Percentiles rank a stretch among this genome's conserved stretches.
Evolutionary conservation across 2,888 invertebrate species (phyloP).

Genomic region (Noctuana brunneofusca): DNA sequence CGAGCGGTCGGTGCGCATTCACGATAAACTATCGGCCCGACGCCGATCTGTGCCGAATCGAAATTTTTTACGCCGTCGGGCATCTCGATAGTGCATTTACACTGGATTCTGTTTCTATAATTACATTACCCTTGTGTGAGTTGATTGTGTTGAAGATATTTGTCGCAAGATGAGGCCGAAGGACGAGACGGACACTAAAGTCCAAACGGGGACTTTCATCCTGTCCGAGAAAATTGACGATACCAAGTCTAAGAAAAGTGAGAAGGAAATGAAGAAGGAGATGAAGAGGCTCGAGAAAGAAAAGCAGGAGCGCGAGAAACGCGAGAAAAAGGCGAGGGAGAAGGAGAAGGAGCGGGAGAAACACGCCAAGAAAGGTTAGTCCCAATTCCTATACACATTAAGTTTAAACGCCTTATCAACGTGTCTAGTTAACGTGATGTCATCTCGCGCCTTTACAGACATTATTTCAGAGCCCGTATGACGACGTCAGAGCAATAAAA

Average conservation of each 20-base stretch:
- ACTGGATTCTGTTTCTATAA: constrained; percentile 57
- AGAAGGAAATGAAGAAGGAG: constrained; percentile 80
- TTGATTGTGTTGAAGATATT: constrained; percentile 42
- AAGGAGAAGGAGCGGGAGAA: constrained; percentile 78
- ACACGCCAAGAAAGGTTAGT: constrained; percentile 72
- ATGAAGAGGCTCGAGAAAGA: constrained; percentile 78
- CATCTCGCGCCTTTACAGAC: constrained; percentile 55
- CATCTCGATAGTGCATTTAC: constrained; percentile 62
- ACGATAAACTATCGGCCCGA: constrained; percentile 56
- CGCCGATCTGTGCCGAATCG: constrained; percentile 60
- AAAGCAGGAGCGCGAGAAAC: constrained; percentile 75
- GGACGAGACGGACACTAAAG: constrained; percentile 72
- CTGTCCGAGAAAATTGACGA: constrained; percentile 82
- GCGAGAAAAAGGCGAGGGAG: constrained; percentile 78
- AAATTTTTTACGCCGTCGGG: constrained; percentile 58
- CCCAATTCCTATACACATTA: constrained; percentile 1
- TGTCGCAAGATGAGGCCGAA: constrained; percentile 71
- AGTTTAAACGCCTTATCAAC: constrained; percentile 40
- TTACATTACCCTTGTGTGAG: constrained; percentile 59
- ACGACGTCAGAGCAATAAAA: constrained; percentile 50
- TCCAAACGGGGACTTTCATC: constrained; percentile 80
- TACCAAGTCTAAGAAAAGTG: constrained; percentile 73
- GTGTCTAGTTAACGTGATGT: constrained; percentile 59
- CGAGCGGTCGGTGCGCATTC: constrained; percentile 54
- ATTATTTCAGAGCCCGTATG: constrained; percentile 49